Conservation (phyloP, 2,888 invertebrate species). For the Platycheirus rosarum region DNA sequence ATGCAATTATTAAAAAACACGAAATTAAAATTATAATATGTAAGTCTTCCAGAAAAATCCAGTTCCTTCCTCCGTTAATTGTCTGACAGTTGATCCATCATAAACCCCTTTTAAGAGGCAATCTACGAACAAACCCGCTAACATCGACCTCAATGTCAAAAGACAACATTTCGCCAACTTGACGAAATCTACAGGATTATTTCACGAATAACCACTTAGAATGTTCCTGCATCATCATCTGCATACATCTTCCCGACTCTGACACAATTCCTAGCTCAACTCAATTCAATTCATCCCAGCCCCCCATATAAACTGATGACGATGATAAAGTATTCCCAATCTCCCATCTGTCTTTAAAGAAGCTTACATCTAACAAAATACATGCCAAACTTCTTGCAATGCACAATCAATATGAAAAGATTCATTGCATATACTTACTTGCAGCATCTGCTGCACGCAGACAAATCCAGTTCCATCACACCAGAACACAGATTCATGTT, state of each 20-base stretch:
- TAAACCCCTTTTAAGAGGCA: neutral
- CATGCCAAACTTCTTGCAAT: constrained; percentile 7
- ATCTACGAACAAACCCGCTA: neutral
- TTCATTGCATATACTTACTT: constrained; percentile 22
- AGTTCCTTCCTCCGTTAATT: neutral
- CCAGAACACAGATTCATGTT: constrained; percentile 38
- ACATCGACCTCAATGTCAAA: neutral
- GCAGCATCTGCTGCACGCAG: neutral
- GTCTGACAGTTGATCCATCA: neutral
- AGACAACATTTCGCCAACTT: neutral
- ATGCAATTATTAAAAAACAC: no score
- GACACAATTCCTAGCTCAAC: constrained; percentile 35
- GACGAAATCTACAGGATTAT: constrained; percentile 14
- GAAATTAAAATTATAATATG: no score
- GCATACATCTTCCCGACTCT: constrained; percentile 18
- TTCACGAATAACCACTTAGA: constrained; percentile 18
- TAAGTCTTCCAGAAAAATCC: no score
- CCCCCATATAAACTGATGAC: neutral
- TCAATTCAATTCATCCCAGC: constrained; percentile 1
- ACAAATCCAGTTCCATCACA: constrained; percentile 33
- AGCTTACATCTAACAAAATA: neutral
- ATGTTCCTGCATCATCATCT: constrained; percentile 10
- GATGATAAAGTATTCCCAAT: neutral
- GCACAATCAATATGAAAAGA: constrained; percentile 31
- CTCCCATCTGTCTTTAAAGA: neutral